Base-by-base conservation (phyloP, 2,113 vertebrate genomes). In the Siphamia tubifer region DNA sequence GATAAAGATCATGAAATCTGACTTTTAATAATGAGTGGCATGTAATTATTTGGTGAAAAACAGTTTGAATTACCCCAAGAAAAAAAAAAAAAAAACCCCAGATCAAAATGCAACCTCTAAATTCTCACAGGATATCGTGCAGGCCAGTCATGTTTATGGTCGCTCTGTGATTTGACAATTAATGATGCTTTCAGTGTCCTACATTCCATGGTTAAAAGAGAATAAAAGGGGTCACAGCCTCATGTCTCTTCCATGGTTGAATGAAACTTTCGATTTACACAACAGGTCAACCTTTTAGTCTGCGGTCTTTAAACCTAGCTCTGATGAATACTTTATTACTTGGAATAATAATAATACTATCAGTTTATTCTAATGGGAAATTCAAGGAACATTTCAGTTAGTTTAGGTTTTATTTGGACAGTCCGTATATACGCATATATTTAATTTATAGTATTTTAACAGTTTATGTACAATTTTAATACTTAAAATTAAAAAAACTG, bases 241-340 rank as follows among this genome's bases (percentile, higher is more conserved):
- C 32, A 9, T 19, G 43, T 35, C 49, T 76, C 45, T 27, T 45
- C 43, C 60, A 55, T 24, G 65, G 40, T 32, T 57, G 65, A 38
- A 16, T 71, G 62, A 47, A 47, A 45, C 15, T 36, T 36, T 74
- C 15, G 48, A 73, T 63, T 69, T 76, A 58, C 60, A 74, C 64
- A 39, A 57, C 24, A 53, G 49, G 30, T 48, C 49, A 55, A 16
- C 17, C 9, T 62, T 35, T 61, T 11, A 51, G 13, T 15, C 23
- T 21, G 20, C 40, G 5, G 21, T 21, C 31, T 17, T 43, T 36
- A 16, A 3, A 7, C 16, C 21, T 5, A 34, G 10, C 25, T 65
- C 21, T 54, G 28, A 38, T 40, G 35, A 21, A 39, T 16, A 19
- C 10, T 16, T 40, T 15, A 4, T 13, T 4, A 32, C 17, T 24